phyloP scores from a whole-genome alignment of 2,797 vertebrate genomes.

The Pteronotus mesoamericanus region DNA sequence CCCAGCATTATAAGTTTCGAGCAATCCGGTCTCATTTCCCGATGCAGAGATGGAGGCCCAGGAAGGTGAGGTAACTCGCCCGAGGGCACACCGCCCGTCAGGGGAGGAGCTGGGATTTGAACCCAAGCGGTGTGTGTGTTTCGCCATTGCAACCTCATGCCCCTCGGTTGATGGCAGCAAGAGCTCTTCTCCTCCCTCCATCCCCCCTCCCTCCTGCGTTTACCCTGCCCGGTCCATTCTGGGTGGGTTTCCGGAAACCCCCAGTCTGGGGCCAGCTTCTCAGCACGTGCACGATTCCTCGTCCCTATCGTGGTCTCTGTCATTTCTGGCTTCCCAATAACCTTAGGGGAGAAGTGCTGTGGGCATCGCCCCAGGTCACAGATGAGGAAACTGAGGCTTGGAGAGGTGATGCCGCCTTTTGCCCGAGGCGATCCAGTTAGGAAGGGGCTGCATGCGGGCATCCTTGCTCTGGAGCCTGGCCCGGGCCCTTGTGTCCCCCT shows the following conservation, averaged over 20 bases:
- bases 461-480: neutral
- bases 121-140: neutral
- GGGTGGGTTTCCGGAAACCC: neutral
- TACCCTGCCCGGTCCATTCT: neutral
- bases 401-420: neutral
- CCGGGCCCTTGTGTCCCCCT: neutral
- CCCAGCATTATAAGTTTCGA: neutral
- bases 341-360: neutral
- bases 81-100: neutral
- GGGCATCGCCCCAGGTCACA: neutral
- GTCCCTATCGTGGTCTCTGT: neutral
- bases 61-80: neutral
- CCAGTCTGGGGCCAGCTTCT: neutral
- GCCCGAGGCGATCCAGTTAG: neutral
- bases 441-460: accelerated
- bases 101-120: neutral
- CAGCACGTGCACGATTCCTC: neutral
- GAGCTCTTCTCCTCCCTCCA: neutral
- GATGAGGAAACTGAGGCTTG: neutral
- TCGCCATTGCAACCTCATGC: neutral
- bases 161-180: neutral
- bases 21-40: neutral
- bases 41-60: neutral
- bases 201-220: neutral
- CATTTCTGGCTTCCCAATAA: neutral